Base-by-base conservation (phyloP, 1,140 invertebrate genomes). In the Leptopilina boulardi region DNA sequence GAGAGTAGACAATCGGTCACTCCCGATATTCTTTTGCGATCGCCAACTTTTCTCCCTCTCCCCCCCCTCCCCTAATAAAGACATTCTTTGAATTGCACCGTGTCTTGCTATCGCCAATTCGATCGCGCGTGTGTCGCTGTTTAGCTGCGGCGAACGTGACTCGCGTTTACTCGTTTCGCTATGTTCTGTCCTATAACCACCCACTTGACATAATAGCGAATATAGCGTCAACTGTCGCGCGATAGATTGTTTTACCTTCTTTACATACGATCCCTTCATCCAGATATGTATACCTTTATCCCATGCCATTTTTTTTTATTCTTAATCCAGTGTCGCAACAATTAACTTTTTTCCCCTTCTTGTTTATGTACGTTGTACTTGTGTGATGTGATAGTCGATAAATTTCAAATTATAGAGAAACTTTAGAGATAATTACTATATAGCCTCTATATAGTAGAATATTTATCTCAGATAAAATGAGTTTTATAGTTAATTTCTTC, bases 51-150 rank as follows among this genome's bases (percentile, higher is more conserved):
- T 47, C 76, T 54, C 75, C 77, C n/a, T n/a, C n/a, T n/a, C n/a
- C n/a, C n/a, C n/a, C n/a, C n/a, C n/a, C n/a, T n/a, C n/a, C 73
- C 75, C 75, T 85, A 84, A 85, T 86, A 83, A 86, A 86, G 83
- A 80, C 84, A 84, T 84, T 84, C 78, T 76, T 75, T 66, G 59
- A 30, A 26, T 66, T 30, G 21, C 21, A 30, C 21, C 13, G 59
- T 30, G n/a, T 23, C 54, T 47, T 13, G 21, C 59, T 66, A 66
- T 66, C 76, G 73, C 71, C 75, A 54, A 47, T 71, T 41, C 70
- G 76, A 80, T 77, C 76, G 73, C 73, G 73, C 59, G 26, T 77
- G 78, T 80, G 74, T 80, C 78, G 75, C 76, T 77, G 76, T 66
- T 66, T 66, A 66, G 59, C 77, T 76, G n/a, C n/a, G 70, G 34